A percentile compares a stretch with the other conserved stretches of the same genome.
Evolutionary conservation across 2,797 vertebrate genomes (phyloP).

Genomic region (Momotus momota): DNA sequence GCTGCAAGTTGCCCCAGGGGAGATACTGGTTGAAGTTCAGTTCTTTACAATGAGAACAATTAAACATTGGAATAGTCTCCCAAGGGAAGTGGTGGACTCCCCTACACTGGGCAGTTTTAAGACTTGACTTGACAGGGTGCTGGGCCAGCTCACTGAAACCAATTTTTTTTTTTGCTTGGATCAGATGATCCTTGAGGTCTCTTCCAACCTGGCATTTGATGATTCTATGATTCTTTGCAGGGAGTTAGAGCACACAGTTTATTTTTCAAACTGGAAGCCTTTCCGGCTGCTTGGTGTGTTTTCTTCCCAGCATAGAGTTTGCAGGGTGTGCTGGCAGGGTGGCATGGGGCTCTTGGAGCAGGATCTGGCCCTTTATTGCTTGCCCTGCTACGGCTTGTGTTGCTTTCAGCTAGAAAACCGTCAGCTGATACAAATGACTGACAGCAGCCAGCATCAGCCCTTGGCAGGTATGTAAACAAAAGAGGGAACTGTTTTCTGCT

Average conservation of each 20-base stretch:
- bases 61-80: too few species aligned
- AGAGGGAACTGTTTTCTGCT: slow-evolving; percentile 19
- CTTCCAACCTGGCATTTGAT: too few species aligned
- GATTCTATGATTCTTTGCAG: neutral
- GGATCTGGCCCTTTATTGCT: neutral
- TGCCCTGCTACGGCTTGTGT: neutral
- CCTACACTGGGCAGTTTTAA: too few species aligned
- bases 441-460: slow-evolving; percentile 54
- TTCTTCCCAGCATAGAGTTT: neutral
- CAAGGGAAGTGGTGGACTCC: too few species aligned
- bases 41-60: too few species aligned
- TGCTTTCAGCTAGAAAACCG: slow-evolving; percentile 28
- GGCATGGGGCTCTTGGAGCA: neutral
- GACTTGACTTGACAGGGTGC: too few species aligned
- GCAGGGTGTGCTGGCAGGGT: neutral
- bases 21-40: too few species aligned
- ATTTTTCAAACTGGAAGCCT: neutral
- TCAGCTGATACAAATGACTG: slow-evolving; percentile 57
- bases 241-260: neutral
- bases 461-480: slow-evolving; percentile 70
- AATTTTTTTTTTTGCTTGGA: too few species aligned
- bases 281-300: neutral
- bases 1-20: too few species aligned
- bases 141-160: too few species aligned
- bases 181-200: too few species aligned